Evolutionary conservation across 2,797 vertebrate species (phyloP), one percentile per base, ranked within the genome.

Genomic region (Pogoniulus pusillus): DNA sequence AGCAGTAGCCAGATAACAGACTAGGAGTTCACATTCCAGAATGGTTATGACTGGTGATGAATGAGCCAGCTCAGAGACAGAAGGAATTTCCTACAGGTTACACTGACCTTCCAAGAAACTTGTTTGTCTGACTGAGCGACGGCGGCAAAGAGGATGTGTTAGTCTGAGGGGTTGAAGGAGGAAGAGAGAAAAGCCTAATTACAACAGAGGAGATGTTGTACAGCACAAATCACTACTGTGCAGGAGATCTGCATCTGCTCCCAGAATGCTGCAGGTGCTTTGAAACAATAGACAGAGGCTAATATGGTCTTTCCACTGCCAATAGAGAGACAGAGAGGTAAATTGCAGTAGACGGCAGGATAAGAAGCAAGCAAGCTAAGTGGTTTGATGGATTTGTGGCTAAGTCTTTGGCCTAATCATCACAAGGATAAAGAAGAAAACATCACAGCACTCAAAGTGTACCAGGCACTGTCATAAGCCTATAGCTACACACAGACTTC

Each of bases 31-130:
- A 85, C 96, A 96, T 97, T 96, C 96, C 95, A 35, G 14, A 72
- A 81, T 27, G 87, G 89, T 95, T 91, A 83, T 85, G 77, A 88
- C 81, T 95, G 4, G 85, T 93, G 96, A 96, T 94, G 94, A 92
- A 97, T 72, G 95, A 96, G 90, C 72, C 93, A 55, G 82, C 84
- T 91, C 89, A 16, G 71, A 85, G 65, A 82, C 93, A 91, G 93
- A 63, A 92, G 85, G 96, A 94, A 94, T 93, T 95, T 94, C 91
- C 93, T 89, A 91, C 87, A 94, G 96, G 96, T 95, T 95, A 94
- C 83, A 70, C 90, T 94, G 95, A 96, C 94, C 95, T 96, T 96
- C 93, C 74, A 71, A 57, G 41, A 62, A 76, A 72, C 64, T 39
- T 18, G 60, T 93, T 90, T 93, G 54, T 90, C 92, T 95, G 94